Base-by-base conservation (phyloP, 2,888 invertebrate genomes). In the Bibio marci region DNA sequence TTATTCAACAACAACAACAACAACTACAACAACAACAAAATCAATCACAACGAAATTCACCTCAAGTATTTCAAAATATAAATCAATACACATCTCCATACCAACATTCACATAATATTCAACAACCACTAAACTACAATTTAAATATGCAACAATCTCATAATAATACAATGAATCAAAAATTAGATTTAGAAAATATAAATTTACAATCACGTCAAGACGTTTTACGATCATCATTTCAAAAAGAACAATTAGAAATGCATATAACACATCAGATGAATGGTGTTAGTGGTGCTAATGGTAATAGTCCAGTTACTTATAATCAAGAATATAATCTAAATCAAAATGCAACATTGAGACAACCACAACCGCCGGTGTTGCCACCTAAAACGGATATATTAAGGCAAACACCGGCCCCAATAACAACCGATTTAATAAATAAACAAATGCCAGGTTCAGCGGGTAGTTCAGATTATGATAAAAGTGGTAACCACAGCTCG, bases 381-480 rank as follows among this genome's bases (percentile, higher is more conserved):
- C 31, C 22, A 26, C 22, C 30, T 2, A 30, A 32, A 39, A 15
- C 3, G 3, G 36, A 40, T 33, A n/a, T 35, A 18, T 18, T 39
- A 19, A 35, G 38, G 18, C 15, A 37, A 39, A 8, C 25, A 10
- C 25, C 40, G 18, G 33, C 39, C 10, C 19, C 41, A 35, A 36
- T 37, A 36, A 15, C 39, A 34, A 15, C 30, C 31, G 53, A 50
- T 7, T 52, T 52, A 43, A n/a, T n/a, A n/a, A 54, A 54, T 40
- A 62, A 52, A 58, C 63, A 37, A 37, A 55, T 69, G 2, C 56
- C 62, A 32, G 70, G 72, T 14, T 74, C 74, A 11, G 71, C 70
- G 4, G 71, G 72, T 22, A 75, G 75, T 55, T 74, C 74, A 53
- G 81, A 81, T 59, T 80, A 80, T 51, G 80, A 80, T 54, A 80